phyloP scores from a whole-genome alignment of 2,113 vertebrate genomes.

The Dicerorhinus sumatrensis region DNA sequence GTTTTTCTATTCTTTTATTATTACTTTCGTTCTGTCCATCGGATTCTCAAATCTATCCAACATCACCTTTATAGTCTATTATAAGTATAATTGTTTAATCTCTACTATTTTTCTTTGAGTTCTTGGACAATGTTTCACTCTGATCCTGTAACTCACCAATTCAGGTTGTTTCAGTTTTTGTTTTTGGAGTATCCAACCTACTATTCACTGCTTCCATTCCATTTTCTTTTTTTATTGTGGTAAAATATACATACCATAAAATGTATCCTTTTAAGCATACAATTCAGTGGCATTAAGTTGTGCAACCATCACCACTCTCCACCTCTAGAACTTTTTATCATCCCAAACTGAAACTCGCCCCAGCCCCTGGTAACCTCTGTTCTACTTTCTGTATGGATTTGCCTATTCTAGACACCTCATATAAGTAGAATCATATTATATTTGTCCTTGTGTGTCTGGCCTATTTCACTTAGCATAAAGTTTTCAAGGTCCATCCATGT shows the following conservation, averaged over 20 bases:
- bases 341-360: not conserved
- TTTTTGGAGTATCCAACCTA: not conserved
- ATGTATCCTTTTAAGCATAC: not conserved
- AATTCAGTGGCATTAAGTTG: not conserved
- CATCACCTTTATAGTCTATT: not conserved
- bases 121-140: not conserved
- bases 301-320: not conserved
- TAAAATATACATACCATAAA: not conserved
- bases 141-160: not conserved
- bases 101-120: not conserved
- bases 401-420: not conserved
- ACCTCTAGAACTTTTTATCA: not conserved
- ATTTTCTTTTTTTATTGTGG: not conserved
- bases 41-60: not conserved
- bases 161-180: not conserved
- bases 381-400: not conserved
- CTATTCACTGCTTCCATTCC: not conserved
- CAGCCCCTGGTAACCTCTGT: not conserved
- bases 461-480: not conserved
- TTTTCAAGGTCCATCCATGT: not conserved
- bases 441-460: not conserved
- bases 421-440: not conserved
- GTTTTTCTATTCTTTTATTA: not conserved
- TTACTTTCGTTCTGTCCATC: not conserved
- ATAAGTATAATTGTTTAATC: not conserved